Percentiles rank a stretch among this genome's conserved stretches.
phyloP scores from a whole-genome alignment of 2,888 invertebrate species.

The Protodeltote pygarga region DNA sequence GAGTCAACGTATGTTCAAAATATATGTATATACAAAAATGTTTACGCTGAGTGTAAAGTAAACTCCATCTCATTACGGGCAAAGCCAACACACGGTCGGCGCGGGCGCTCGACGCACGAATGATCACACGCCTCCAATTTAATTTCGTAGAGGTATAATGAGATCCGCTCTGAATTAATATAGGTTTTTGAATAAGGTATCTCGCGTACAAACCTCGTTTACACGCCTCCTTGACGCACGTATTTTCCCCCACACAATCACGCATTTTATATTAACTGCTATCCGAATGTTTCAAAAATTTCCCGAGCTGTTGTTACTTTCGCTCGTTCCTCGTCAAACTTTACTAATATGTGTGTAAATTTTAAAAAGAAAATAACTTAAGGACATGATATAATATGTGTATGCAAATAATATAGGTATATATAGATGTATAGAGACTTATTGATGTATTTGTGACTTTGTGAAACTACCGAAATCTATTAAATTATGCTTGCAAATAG shows the following conservation, averaged over 20 bases:
- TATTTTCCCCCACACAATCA: constrained; percentile 42
- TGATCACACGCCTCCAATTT: constrained; percentile 61
- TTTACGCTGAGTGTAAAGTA: constrained; percentile 24
- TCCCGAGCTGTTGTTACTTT: constrained; percentile 30
- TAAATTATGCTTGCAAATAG: neutral
- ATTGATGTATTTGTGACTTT: constrained; percentile 16
- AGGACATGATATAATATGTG: constrained; percentile 42
- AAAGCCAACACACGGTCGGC: constrained; percentile 35
- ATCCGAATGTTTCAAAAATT: constrained; percentile 30
- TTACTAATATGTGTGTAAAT: constrained; percentile 28
- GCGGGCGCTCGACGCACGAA: constrained; percentile 44
- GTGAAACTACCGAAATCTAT: constrained; percentile 7
- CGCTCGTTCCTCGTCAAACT: constrained; percentile 29
- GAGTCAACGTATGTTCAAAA: constrained; percentile 11
- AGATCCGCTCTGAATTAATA: constrained; percentile 62
- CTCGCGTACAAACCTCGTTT: constrained; percentile 43
- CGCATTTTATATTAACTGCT: constrained; percentile 44
- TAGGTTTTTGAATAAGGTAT: constrained; percentile 57
- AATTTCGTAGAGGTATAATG: constrained; percentile 61
- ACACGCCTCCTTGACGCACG: constrained; percentile 28
- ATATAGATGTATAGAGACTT: constrained; percentile 25
- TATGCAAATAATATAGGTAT: constrained; percentile 38
- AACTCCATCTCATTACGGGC: constrained; percentile 44
- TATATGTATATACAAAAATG: constrained; percentile 36
- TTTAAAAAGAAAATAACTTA: constrained; percentile 45